Evolutionary conservation across 2,797 vertebrate species (phyloP), one percentile per base, ranked within the genome.

Genomic region (Oceanodroma leucorhoa): DNA sequence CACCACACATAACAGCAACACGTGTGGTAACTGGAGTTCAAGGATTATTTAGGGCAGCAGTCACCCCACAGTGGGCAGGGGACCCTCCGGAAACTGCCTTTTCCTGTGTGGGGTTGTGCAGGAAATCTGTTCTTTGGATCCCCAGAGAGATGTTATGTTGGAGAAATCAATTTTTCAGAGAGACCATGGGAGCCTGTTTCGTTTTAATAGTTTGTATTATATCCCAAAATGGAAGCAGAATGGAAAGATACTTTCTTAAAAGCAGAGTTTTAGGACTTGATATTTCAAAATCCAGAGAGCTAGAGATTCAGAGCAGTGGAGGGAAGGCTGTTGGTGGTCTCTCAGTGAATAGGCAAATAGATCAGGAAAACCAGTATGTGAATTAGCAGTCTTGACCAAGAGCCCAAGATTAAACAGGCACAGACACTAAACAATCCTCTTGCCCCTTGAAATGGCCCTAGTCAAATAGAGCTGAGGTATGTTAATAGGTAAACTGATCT

Each of bases 271-370:
- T 55, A 32, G 36, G 24, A 66, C 14, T 2, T 67, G 46, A 7
- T 62, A 58, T 86, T 94, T 91, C 5, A 41, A 86, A 92, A 62
- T 86, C 23, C 53, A 61, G 66, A 26, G 51, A 55, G 16, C 14
- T 53, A 32, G 38, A 76, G 26, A 76, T 82, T 87, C 40, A 61
- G 58, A 87, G 22, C n/a, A 3, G 0, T 22, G 7, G 19, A 80
- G 7, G n/a, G 51, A 83, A 91, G 23, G 36, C 85, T 94, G 82
- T 94, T 94, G 86, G 72, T 96, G 94, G 83, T 96, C 83, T 92
- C 72, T 45, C 24, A 50, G n/a, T 93, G 67, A 95, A 94, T 19
- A 83, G 60, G 72, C 46, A 83, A 91, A 58, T 57, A 93, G n/a
- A 66, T 85, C 51, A 55, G 55, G 41, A 88, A 82, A 94, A 80